phyloP scores from a whole-genome alignment of 1,140 invertebrate species.

The Zophobas atratus region DNA sequence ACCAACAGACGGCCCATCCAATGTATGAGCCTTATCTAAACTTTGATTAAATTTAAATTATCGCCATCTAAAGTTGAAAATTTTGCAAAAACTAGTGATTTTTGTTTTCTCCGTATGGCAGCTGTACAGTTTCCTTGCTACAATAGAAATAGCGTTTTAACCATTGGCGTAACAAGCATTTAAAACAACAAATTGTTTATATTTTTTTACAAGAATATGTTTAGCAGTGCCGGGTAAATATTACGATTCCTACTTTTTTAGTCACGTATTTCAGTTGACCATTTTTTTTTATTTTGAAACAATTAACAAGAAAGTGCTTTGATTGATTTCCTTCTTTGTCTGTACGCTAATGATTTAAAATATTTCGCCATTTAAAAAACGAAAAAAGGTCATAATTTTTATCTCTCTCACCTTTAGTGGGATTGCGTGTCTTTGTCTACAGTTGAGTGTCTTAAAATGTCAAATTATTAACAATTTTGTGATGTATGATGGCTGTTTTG shows the following conservation, averaged over 20 bases:
- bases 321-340: background rate
- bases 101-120: constrained; percentile 38
- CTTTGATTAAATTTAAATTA: background rate
- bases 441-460: background rate
- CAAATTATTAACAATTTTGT: too few species aligned
- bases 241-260: too few species aligned
- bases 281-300: too few species aligned
- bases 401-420: background rate
- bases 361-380: constrained; percentile 45
- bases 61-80: constrained; percentile 26
- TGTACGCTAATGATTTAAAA: constrained; percentile 49
- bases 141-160: constrained; percentile 34
- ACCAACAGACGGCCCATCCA: background rate
- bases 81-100: constrained; percentile 9
- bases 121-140: background rate
- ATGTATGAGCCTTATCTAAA: background rate
- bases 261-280: too few species aligned
- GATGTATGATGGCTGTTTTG: too few species aligned
- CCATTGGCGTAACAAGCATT: constrained; percentile 29
- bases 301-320: background rate
- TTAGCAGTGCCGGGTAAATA: too few species aligned
- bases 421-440: background rate
- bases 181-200: background rate
- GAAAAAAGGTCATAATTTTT: constrained; percentile 40
- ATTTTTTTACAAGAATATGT: too few species aligned